phyloP scores from a whole-genome alignment of 2,113 vertebrate genomes.

The Zingel zingel region DNA sequence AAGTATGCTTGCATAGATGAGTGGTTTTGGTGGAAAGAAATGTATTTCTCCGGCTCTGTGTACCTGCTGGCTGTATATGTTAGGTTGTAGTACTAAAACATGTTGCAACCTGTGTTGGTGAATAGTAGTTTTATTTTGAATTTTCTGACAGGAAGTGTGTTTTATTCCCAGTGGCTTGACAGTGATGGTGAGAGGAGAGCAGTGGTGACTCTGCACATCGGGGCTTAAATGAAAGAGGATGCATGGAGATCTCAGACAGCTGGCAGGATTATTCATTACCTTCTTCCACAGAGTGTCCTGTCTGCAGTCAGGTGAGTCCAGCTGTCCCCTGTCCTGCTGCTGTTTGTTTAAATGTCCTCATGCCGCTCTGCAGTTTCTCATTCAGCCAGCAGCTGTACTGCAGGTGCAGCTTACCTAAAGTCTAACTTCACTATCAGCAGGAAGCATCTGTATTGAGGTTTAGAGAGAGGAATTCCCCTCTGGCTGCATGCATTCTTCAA shows the following conservation, averaged over 20 bases:
- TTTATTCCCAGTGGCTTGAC: not conserved
- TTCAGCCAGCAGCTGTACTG: conserved; percentile 49
- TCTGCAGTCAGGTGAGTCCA: conserved; percentile 53
- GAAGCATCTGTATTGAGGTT: conserved; percentile 50
- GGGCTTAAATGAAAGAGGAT: conserved; percentile 17
- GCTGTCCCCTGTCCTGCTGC: not conserved
- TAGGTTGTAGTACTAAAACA: not conserved
- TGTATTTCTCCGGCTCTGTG: too few species aligned
- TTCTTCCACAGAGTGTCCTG: not conserved
- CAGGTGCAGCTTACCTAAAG: conserved; percentile 59
- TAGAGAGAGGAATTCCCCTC: not conserved
- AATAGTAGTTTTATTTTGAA: conserved; percentile 60
- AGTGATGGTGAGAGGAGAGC: conserved; percentile 9
- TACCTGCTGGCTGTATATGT: not conserved
- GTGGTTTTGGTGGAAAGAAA: not conserved
- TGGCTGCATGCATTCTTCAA: not conserved
- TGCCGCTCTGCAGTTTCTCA: conserved; percentile 25
- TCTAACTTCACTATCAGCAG: conserved; percentile 68
- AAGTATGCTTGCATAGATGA: too few species aligned
- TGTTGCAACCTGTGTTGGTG: too few species aligned
- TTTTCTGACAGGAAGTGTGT: conserved; percentile 15
- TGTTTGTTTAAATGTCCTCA: not conserved
- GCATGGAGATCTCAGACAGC: conserved; percentile 39
- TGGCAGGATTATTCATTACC: not conserved
- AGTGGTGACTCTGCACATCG: conserved; percentile 46